phyloP scores from a whole-genome alignment of 2,113 vertebrate genomes.

The Sceloporus tristichus region DNA sequence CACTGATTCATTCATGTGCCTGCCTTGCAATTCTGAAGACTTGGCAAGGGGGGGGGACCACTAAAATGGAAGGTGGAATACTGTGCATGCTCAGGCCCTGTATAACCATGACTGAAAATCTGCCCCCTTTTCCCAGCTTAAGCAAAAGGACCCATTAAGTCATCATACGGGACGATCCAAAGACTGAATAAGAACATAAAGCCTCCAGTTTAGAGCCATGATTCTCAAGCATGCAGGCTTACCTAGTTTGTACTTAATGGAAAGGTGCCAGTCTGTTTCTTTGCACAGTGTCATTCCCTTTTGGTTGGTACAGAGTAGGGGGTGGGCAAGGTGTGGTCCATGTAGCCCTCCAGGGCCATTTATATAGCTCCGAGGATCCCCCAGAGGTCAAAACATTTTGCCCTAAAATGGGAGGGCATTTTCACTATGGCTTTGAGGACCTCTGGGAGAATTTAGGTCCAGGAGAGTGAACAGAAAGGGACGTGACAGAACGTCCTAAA shows the following conservation, averaged over 20 bases:
- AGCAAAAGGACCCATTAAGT: neutral
- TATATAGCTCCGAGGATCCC: no score
- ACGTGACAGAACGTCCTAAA: no score
- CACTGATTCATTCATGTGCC: neutral
- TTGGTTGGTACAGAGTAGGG: no score
- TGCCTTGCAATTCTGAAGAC: conserved; percentile 16
- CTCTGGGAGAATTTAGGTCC: no score
- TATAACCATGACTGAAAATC: neutral
- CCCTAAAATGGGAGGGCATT: no score
- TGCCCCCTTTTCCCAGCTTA: neutral
- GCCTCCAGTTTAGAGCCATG: neutral
- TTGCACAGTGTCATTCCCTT: neutral
- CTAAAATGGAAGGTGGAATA: neutral
- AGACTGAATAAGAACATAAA: neutral
- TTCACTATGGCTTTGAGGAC: no score
- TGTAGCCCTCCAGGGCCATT: no score
- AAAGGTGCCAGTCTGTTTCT: neutral
- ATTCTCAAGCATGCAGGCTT: neutral
- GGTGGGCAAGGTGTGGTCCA: no score
- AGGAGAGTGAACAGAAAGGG: no score
- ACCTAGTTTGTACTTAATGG: neutral
- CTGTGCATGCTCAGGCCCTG: neutral
- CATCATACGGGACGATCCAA: neutral
- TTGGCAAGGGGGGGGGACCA: neutral
- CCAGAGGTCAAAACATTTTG: no score